Conservation (phyloP, 2,797 vertebrate species). For the Enteromius argenteus region DNA sequence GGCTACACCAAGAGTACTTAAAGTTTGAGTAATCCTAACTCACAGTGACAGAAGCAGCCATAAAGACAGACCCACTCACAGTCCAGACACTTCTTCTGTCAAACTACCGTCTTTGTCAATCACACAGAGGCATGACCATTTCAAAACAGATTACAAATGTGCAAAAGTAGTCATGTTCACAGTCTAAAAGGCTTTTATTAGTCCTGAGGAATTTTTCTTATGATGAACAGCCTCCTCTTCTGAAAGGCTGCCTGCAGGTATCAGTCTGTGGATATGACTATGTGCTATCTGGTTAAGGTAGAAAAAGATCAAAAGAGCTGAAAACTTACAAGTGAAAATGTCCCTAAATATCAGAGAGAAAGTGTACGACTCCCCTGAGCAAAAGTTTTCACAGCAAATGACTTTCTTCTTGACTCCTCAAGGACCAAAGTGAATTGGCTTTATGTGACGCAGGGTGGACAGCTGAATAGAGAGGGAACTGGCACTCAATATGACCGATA, state of each 20-base stretch:
- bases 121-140: constrained; percentile 4
- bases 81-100: neutral
- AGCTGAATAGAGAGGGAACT: constrained; percentile 21
- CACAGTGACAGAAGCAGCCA: constrained; percentile 7
- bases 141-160: constrained; percentile 40
- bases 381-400: constrained; percentile 1
- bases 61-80: neutral
- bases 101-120: constrained; percentile 30
- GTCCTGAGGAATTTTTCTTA: constrained; percentile 16
- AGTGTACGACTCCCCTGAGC: neutral
- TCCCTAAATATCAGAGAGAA: constrained; percentile 7
- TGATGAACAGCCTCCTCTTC: constrained; percentile 5
- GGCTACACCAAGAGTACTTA: constrained; percentile 30
- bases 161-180: constrained; percentile 31
- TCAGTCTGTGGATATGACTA: neutral
- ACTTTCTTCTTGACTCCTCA: constrained; percentile 31
- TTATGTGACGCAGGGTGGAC: constrained; percentile 11
- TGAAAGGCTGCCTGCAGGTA: neutral
- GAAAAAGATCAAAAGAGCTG: neutral
- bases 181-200: constrained; percentile 38
- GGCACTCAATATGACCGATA: constrained; percentile 39
- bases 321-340: constrained; percentile 9
- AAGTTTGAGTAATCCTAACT: constrained; percentile 34
- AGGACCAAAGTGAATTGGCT: constrained; percentile 27
- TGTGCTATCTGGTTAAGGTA: neutral